Evolutionary conservation across 37 sponge, comb jelly and placozoan species (phyloP), one percentile per base, ranked within the genome.

Genomic region (Cladorhizidae sp.): DNA sequence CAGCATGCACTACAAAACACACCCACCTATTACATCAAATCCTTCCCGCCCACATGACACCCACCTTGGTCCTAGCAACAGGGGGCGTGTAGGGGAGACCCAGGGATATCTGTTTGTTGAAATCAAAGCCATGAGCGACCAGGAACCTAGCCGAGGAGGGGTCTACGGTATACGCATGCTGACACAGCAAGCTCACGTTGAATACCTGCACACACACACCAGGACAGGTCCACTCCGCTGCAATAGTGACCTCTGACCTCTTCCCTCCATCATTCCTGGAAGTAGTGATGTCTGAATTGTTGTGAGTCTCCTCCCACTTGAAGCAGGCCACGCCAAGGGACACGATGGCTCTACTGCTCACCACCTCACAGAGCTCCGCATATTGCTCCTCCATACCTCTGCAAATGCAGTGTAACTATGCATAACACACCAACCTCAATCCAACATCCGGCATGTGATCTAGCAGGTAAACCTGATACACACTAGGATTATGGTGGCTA

Each of bases 41-140:
- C n/a, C n/a, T n/a, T n/a, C n/a, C n/a, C n/a, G n/a, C n/a, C n/a
- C n/a, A n/a, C n/a, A n/a, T n/a, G n/a, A n/a, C 8, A 45, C 49
- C 49, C 49, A 32, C 67, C 35, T 65, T 31, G 1, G 26, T 31
- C 70, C 78, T 32, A 31, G 67, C 35, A 31, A 36, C 20, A 14
- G 67, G 67, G 9, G 94, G 94, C 2, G 38, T 73, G 78, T 91
- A 95, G 35, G 88, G 86, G 0, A 95, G 43, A 15, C 96, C 96
- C 6, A 61, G 33, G 15, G 80, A 42, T 62, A 90, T 92, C 51
- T 92, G 96, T 69, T 78, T 83, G 86, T 95, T 95, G 80, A 95
- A 95, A 43, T 95, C 93, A 89, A 95, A 95, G 21, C 93, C 96
- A 80, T 95, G 96, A 5, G 77, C 26, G 9, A 92, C 52, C 0